These are phyloP conservation scores for Thamnophis sirtalis DNA, from an alignment of 2,113 vertebrate species.

Conservation along the genomic window DNA sequence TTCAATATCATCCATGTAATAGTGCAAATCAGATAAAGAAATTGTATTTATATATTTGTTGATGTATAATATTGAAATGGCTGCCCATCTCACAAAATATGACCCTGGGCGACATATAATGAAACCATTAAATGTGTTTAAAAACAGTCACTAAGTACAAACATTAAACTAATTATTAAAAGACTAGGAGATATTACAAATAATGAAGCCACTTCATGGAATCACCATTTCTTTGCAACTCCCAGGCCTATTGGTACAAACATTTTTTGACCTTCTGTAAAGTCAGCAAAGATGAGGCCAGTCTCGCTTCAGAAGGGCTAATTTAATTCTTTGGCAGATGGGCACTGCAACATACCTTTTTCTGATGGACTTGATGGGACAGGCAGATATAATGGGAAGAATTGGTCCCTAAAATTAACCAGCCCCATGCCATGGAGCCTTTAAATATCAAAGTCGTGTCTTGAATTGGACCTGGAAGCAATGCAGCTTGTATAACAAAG, in stretches of 20 bases:
- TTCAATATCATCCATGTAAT: neutral
- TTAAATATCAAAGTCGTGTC: neutral
- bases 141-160: neutral
- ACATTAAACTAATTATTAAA: neutral
- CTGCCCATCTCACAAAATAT: neutral
- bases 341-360: neutral
- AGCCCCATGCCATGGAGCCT: neutral
- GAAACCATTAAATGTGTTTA: neutral
- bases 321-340: neutral
- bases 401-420: neutral
- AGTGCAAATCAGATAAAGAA: neutral
- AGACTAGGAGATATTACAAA: neutral
- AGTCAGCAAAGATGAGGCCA: neutral
- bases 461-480: neutral
- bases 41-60: neutral
- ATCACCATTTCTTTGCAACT: neutral
- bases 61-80: neutral
- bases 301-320: neutral
- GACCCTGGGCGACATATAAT: neutral
- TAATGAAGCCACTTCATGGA: neutral
- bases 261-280: neutral
- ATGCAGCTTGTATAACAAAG: neutral
- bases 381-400: neutral
- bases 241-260: neutral
- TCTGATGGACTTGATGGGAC: neutral